Base-by-base conservation (phyloP, 2,113 vertebrate genomes). In the Xenus cinereus region DNA sequence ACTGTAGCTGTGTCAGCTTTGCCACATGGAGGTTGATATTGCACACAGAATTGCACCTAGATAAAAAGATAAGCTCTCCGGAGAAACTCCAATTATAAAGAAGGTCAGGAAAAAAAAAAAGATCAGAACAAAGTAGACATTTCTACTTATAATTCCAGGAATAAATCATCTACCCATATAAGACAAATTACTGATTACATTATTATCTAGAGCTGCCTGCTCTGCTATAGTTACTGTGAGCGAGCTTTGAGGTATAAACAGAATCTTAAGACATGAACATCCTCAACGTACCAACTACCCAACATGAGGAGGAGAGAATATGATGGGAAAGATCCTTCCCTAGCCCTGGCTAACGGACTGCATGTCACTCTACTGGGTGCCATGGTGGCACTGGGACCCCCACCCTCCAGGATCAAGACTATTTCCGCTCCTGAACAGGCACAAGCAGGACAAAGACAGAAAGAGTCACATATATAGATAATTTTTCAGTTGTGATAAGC, bases 391-490 rank as follows among this genome's bases (percentile, higher is more conserved):
- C 41, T 2, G 5, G 35, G 41, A 54, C 33, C 15, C 17, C 14
- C 27, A 32, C 26, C 45, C 53, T 68, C 26, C 0, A 0, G 39
- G 20, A 32, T 46, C 26, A 22, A 14, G 12, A 9, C 26, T 33
- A 10, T 35, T 43, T 62, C 54, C 0, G 2, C 21, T 68, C 68
- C 75, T 56, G 26, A 35, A 27, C 14, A 9, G 32, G 16, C 30
- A 41, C 2, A 28, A 11, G 41, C 62, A 56, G n/a, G 16, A 79
- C 30, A 23, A 18, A 13, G 7, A 14, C 26, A 69, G 26, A 28
- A n/a, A 16, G 7, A 37, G 9, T 10, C 23, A 28, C 1, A 0
- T 14, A 35, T 4, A 5, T 8, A 3, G 8, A 2, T 21, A 33
- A 63, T 69, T 56, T 53, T 39, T 37, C 6, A 1, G 50, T 35